A percentile compares a stretch with the other conserved stretches of the same genome.
Evolutionary conservation across 64 coral and sea anemone genomes (phyloP).

Genomic region (Stylophora pistillata): DNA sequence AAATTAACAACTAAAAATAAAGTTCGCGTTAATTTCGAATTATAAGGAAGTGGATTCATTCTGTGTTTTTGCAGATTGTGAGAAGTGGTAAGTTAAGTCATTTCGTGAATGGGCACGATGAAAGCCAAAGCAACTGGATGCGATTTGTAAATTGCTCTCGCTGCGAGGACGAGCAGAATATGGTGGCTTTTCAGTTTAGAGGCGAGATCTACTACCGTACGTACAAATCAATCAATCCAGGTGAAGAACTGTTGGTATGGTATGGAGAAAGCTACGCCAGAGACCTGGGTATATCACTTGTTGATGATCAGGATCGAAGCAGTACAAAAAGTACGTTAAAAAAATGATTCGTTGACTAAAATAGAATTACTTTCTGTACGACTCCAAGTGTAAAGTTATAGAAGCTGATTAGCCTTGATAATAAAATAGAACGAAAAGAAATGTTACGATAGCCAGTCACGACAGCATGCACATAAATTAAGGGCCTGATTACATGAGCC

Average conservation of each 20-base stretch:
- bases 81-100: constrained; percentile 71
- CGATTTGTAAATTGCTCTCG: constrained; percentile 82
- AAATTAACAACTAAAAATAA: too few species aligned
- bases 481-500: too few species aligned
- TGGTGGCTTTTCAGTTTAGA: constrained; percentile 74
- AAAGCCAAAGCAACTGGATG: constrained; percentile 73
- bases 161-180: constrained; percentile 77
- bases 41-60: background rate
- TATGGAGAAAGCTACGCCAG: constrained; percentile 80
- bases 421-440: too few species aligned
- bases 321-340: background rate
- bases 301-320: background rate
- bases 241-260: constrained; percentile 73
- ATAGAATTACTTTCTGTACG: background rate
- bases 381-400: too few species aligned
- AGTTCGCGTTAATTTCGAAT: too few species aligned
- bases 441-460: too few species aligned
- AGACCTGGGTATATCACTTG: constrained; percentile 51
- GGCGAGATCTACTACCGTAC: constrained; percentile 72
- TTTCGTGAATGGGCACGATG: constrained; percentile 64
- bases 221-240: constrained; percentile 66
- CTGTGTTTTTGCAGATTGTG: constrained; percentile 38
- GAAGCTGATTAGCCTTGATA: background rate
- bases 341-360: background rate
- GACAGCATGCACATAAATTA: too few species aligned